Percentiles rank a stretch among this genome's conserved stretches.
Evolutionary conservation across 2,888 invertebrate species (phyloP).

Genomic region (Philereme vetulata): DNA sequence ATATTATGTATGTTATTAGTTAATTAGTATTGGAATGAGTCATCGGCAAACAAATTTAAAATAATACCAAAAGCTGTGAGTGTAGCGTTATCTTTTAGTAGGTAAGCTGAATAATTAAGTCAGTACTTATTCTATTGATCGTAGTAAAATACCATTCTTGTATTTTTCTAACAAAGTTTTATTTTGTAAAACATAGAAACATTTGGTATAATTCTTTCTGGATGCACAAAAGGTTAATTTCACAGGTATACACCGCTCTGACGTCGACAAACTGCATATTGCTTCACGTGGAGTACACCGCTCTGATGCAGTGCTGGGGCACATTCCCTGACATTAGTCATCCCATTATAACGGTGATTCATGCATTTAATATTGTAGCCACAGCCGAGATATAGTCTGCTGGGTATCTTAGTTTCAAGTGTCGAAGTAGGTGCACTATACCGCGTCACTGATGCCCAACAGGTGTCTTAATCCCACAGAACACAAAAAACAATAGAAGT

Average conservation of each 20-base stretch:
- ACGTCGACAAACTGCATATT: constrained; percentile 81
- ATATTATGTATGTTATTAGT: too few species aligned
- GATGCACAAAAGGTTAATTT: constrained; percentile 38
- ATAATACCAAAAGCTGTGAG: too few species aligned
- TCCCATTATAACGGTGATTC: constrained; percentile 66
- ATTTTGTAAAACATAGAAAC: neutral
- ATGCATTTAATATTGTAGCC: constrained; percentile 50
- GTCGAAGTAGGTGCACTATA: too few species aligned
- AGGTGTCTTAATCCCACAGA: neutral
- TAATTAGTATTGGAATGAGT: too few species aligned
- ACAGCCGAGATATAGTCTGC: constrained; percentile 13
- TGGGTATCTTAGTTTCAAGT: neutral
- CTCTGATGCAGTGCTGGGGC: constrained; percentile 75
- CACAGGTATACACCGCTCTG: constrained; percentile 74
- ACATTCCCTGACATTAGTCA: constrained; percentile 76
- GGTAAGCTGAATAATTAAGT: too few species aligned
- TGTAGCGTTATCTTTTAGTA: too few species aligned
- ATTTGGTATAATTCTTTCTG: neutral
- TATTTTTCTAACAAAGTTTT: too few species aligned
- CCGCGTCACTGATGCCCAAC: too few species aligned
- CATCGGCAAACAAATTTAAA: too few species aligned
- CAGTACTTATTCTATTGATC: too few species aligned
- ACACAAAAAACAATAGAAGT: too few species aligned
- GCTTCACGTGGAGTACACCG: constrained; percentile 74
- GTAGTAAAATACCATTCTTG: too few species aligned